These are phyloP conservation scores for Lycophotia porphyrea DNA, from an alignment of 2,888 invertebrate genomes.

Conservation along the genomic window DNA sequence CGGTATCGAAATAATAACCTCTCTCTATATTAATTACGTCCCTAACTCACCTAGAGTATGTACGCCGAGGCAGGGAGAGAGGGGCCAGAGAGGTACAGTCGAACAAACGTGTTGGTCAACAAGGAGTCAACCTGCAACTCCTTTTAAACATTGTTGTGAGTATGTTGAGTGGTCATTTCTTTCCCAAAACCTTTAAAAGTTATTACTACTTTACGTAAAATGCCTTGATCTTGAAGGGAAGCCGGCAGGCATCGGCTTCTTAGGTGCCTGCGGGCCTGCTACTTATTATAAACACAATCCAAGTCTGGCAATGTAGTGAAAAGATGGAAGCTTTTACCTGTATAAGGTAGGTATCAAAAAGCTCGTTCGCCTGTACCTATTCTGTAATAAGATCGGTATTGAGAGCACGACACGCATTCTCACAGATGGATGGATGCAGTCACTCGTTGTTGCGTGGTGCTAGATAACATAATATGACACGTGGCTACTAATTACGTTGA, in stretches of 20 bases:
- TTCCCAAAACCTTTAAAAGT: not conserved
- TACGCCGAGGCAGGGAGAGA: slow-evolving; percentile 77
- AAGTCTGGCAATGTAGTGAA: not conserved
- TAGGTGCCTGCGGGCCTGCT: too few relatives aligned
- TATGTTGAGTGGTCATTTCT: not conserved
- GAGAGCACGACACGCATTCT: slow-evolving; percentile 75
- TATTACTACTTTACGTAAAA: not conserved
- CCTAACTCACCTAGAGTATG: slow-evolving; percentile 75
- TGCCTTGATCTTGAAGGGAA: too few relatives aligned
- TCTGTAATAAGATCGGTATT: slow-evolving; percentile 77
- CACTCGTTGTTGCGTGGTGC: slow-evolving; percentile 70
- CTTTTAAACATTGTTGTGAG: not conserved
- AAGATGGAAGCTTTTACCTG: too few relatives aligned
- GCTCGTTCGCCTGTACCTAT: slow-evolving; percentile 43
- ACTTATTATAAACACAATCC: not conserved
- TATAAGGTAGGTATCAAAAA: not conserved
- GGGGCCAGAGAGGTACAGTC: slow-evolving; percentile 74
- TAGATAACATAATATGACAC: slow-evolving; percentile 60
- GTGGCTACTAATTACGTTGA: slow-evolving; percentile 45
- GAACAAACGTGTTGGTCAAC: slow-evolving; percentile 1
- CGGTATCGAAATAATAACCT: slow-evolving; percentile 85
- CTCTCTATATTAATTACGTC: slow-evolving; percentile 87
- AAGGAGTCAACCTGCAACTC: not conserved
- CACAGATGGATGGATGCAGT: slow-evolving; percentile 79
- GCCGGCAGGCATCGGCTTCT: too few relatives aligned